Conservation (phyloP, 1,140 invertebrate species). For the Hylyphantes graminicola region DNA sequence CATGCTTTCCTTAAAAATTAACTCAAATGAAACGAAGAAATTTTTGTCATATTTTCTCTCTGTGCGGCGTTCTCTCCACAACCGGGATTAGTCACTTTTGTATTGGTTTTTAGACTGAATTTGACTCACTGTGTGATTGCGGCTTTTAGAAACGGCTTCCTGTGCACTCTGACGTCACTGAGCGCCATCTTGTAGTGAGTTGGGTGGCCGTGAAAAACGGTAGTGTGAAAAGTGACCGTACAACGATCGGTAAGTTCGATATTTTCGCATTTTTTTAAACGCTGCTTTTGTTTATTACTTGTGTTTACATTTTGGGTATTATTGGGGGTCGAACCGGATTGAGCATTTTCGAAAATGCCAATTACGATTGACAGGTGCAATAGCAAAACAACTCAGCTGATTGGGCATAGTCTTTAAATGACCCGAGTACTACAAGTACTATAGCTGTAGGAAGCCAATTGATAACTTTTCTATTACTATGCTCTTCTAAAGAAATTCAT, state of each 20-base stretch:
- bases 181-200: slow-evolving; percentile 57
- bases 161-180: slow-evolving; percentile 55
- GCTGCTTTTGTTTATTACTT: slow-evolving; percentile 14
- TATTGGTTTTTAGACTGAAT: slow-evolving; percentile 18
- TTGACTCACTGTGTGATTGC: slow-evolving; percentile 46
- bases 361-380: slow-evolving; percentile 51
- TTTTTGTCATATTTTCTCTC: not conserved
- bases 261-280: not conserved
- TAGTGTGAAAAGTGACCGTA: slow-evolving; percentile 47
- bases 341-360: slow-evolving; percentile 7
- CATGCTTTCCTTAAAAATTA: not conserved
- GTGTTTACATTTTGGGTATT: not conserved
- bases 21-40: too few species aligned
- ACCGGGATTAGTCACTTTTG: slow-evolving; percentile 19
- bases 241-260: slow-evolving; percentile 53
- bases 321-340: not conserved
- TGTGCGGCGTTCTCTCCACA: not conserved
- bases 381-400: slow-evolving; percentile 46
- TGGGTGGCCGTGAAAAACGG: slow-evolving; percentile 52
- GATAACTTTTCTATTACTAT: too few species aligned
- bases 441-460: too few species aligned
- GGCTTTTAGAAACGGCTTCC: slow-evolving; percentile 56
- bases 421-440: slow-evolving; percentile 5
- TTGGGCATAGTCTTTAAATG: slow-evolving; percentile 52
- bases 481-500: too few species aligned